A percentile compares a stretch with the other conserved stretches of the same genome.
Evolutionary conservation across 2,797 vertebrate genomes (phyloP).

Genomic region (Buceros bicornis): DNA sequence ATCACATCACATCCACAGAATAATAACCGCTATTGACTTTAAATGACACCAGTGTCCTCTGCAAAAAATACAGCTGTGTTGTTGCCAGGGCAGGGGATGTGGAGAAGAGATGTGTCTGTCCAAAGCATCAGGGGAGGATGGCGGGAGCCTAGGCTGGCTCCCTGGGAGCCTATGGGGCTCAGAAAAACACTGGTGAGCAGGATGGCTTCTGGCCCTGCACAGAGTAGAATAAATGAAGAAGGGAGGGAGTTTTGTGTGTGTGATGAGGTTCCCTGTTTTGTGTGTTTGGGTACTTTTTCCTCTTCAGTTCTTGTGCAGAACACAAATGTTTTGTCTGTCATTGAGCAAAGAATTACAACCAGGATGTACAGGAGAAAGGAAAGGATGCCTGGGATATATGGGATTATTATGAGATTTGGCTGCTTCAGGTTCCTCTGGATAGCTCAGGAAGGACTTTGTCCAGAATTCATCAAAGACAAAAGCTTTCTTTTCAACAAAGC

Average conservation of each 20-base stretch:
- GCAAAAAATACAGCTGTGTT: not conserved
- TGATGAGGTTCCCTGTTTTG: not conserved
- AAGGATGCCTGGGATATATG: not conserved
- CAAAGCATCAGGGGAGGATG: rapidly evolving
- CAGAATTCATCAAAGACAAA: not conserved
- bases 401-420: not conserved
- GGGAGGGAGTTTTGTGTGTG: not conserved
- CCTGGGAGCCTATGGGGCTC: not conserved
- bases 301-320: not conserved
- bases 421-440: not conserved
- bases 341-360: not conserved
- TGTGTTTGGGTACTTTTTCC: too few species aligned
- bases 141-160: not conserved
- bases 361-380: not conserved
- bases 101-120: not conserved
- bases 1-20: not conserved
- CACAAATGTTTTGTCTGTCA: not conserved
- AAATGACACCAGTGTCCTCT: not conserved
- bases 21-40: not conserved
- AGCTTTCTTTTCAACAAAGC: not conserved
- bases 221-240: not conserved
- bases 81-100: not conserved
- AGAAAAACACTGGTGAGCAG: not conserved
- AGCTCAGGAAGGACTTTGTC: not conserved
- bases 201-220: not conserved